These are phyloP conservation scores for Loris lydekkerianus DNA, from an alignment of 2,797 vertebrate species.

Conservation along the genomic window DNA sequence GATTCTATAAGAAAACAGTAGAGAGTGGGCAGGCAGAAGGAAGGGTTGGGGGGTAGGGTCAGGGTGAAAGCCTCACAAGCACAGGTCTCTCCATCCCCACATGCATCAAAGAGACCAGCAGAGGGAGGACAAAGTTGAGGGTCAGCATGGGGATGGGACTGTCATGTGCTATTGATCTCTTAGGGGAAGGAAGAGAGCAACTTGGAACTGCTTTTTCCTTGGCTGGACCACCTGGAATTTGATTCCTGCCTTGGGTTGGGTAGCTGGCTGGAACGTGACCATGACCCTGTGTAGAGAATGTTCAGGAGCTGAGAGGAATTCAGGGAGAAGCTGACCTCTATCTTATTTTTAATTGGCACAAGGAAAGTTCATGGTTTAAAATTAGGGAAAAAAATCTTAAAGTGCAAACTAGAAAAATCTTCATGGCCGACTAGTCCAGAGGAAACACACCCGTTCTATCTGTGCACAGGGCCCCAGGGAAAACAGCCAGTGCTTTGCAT, in stretches of 20 bases:
- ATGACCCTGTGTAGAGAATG: background rate
- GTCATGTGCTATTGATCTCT: background rate
- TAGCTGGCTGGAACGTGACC: background rate
- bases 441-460: background rate
- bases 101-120: background rate
- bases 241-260: background rate
- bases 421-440: background rate
- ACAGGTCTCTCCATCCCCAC: background rate
- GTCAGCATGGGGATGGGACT: background rate
- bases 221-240: background rate
- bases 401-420: background rate
- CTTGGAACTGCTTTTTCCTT: background rate
- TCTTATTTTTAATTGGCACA: background rate
- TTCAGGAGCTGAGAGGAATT: background rate
- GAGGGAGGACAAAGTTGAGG: background rate
- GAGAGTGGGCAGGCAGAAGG: background rate
- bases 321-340: conserved; percentile 36
- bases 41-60: background rate
- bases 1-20: background rate
- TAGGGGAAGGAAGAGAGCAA: background rate
- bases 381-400: conserved; percentile 31
- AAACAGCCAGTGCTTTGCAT: background rate
- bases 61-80: background rate
- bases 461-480: background rate
- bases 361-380: background rate